Evolutionary conservation across 2,113 vertebrate genomes (phyloP), one percentile per base, ranked within the genome.

Genomic region (Brevimyrus niger): DNA sequence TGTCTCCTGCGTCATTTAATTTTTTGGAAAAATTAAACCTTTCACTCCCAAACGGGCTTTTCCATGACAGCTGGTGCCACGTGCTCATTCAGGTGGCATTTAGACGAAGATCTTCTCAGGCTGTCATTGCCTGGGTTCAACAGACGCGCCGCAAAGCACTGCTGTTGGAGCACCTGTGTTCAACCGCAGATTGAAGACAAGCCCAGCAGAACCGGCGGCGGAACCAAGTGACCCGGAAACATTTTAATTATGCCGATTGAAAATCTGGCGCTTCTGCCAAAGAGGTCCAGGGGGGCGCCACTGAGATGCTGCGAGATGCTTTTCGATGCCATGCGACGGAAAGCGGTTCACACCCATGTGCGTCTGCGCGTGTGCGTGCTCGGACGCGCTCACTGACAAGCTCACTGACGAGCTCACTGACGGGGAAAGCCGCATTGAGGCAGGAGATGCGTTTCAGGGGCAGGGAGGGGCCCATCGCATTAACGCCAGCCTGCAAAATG

Each of bases 341-440:
- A 89, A 65, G 47, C 6, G 89, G 27, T 86, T 58, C 47, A 15
- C 19, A 44, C 17, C 58, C 53, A 31, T 89, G 35, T 51, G 80
- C 55, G 51, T 76, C 53, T 86, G 58, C 55, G 51, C 38, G 73
- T 47, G 47, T 3, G 13, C 61, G 7, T 44, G 69, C 27, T 44
- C 31, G 50, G 10, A 42, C 51, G 51, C 48, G 35, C 89, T 58
- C 87, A 82, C 91, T 10, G 73, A 44, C 50, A n/a, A n/a, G n/a
- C n/a, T n/a, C n/a, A n/a, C n/a, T n/a, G 10, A 42, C 51, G 51
- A 46, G 35, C 89, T 58, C 87, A 82, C 91, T 10, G 73, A 44
- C 50, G 6, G 44, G 38, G 76, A 91, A 92, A 91, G 90, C 90
- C 89, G 91, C 88, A 90, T 88, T 92, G 93, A 94, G 92, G 94